Evolutionary conservation across 2,888 invertebrate species (phyloP), one percentile per base, ranked within the genome.

Genomic region (Crepidodera aurea): DNA sequence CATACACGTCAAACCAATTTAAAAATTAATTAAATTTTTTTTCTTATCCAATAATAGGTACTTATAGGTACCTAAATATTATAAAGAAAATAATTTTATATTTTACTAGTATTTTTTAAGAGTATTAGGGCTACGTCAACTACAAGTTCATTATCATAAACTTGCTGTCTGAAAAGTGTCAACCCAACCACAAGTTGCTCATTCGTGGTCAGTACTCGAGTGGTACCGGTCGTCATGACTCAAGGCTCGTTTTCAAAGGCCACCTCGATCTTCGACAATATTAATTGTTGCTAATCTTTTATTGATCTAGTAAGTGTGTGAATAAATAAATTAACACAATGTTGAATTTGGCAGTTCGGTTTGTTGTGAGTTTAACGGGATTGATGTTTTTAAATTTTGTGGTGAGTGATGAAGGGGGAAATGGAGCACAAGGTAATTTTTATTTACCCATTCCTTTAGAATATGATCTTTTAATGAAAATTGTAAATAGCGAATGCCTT

Each of bases 401-500:
- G 7, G 48, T 16, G 13, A 37, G 29, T 51, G 53, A 56, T 25
- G 56, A 53, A 7, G 15, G 1, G 22, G 29, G 12, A 4, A 25
- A 7, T 48, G 27, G n/a, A 4, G 16, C 16, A 39, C 16, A 16
- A 60, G 51, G 51, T 60, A 60, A 51, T 19, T 18, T 53, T 8
- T 37, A 15, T 37, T 37, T 13, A n/a, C n/a, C n/a, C n/a, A n/a
- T n/a, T n/a, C n/a, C n/a, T n/a, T n/a, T n/a, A n/a, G n/a, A n/a
- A n/a, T n/a, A n/a, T n/a, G n/a, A n/a, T n/a, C n/a, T n/a, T n/a
- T n/a, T n/a, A n/a, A n/a, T n/a, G n/a, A n/a, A n/a, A n/a, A n/a
- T n/a, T n/a, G n/a, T n/a, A n/a, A n/a, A n/a, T n/a, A n/a, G n/a
- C n/a, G n/a, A n/a, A n/a, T n/a, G n/a, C n/a, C n/a, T n/a, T n/a